Evolutionary conservation across 1,140 invertebrate genomes (phyloP).

Genomic region (Bombus fervidus): DNA sequence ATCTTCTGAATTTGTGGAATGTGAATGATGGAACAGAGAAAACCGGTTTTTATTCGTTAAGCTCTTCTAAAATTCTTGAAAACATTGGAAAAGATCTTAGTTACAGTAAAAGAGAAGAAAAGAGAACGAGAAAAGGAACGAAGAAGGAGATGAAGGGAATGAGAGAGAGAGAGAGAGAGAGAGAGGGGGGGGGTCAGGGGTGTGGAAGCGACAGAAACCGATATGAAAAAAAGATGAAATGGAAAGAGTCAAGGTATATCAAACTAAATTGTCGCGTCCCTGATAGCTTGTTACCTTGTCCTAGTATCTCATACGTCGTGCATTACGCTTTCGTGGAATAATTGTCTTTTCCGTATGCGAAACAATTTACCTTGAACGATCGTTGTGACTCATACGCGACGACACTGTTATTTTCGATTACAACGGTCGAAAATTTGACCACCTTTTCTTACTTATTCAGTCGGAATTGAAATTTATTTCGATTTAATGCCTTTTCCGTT

Average conservation of each 20-base stretch:
- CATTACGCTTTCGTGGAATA: neutral
- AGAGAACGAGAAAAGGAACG: no score
- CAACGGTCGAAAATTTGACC: neutral
- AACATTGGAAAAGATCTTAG: neutral
- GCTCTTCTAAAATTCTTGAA: neutral
- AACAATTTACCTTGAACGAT: constrained; percentile 30
- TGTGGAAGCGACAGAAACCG: neutral
- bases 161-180: neutral
- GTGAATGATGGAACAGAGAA: neutral
- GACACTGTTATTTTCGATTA: neutral
- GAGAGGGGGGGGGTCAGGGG: no score
- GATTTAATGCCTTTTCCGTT: neutral
- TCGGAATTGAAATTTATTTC: neutral
- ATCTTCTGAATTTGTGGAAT: neutral
- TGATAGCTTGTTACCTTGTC: constrained; percentile 19
- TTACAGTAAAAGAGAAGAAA: neutral
- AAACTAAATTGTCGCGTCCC: constrained; percentile 7
- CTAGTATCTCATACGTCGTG: constrained; percentile 20
- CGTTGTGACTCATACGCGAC: neutral
- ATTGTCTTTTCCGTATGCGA: constrained; percentile 9
- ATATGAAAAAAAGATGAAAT: neutral
- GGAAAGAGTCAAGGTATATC: neutral
- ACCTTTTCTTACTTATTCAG: neutral
- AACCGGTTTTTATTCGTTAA: neutral
- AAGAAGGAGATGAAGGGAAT: neutral